These are phyloP conservation scores for Melanargia galathea DNA, from an alignment of 2,888 invertebrate species.

Conservation along the genomic window DNA sequence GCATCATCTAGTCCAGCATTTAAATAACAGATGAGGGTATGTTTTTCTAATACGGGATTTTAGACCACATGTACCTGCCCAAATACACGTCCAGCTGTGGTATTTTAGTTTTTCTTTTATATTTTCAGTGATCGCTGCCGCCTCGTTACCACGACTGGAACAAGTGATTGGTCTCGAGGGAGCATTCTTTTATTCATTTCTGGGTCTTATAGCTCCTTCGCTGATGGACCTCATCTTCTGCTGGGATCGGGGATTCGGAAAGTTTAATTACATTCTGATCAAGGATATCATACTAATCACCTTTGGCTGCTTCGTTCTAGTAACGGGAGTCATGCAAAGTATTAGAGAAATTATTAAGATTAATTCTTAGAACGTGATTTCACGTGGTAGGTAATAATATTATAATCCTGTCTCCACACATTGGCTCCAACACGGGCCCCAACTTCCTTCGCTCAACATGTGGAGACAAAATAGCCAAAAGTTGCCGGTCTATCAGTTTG, in stretches of 20 bases:
- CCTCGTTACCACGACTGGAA: conserved; percentile 66
- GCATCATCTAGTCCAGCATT: no score
- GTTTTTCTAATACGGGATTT: no score
- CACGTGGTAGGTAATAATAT: background rate
- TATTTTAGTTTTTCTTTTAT: background rate
- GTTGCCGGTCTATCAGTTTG: no score
- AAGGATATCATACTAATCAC: conserved; percentile 84
- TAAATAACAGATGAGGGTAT: no score
- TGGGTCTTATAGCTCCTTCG: conserved; percentile 89
- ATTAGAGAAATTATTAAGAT: conserved; percentile 67
- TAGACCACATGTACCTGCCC: no score
- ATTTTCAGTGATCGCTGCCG: conserved; percentile 70
- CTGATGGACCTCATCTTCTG: conserved; percentile 86
- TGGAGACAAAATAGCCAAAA: no score
- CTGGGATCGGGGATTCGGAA: conserved; percentile 86
- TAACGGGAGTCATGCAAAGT: conserved; percentile 84
- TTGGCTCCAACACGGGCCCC: no score
- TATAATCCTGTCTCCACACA: no score
- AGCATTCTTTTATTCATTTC: conserved; percentile 85
- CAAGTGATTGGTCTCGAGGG: conserved; percentile 78
- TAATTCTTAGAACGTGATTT: conserved; percentile 37
- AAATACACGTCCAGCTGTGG: no score
- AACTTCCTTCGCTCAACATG: no score
- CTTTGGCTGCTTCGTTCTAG: conserved; percentile 85
- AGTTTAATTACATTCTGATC: conserved; percentile 84